Conservation (phyloP, 2,888 invertebrate genomes). For the Limnephilus rhombicus region DNA sequence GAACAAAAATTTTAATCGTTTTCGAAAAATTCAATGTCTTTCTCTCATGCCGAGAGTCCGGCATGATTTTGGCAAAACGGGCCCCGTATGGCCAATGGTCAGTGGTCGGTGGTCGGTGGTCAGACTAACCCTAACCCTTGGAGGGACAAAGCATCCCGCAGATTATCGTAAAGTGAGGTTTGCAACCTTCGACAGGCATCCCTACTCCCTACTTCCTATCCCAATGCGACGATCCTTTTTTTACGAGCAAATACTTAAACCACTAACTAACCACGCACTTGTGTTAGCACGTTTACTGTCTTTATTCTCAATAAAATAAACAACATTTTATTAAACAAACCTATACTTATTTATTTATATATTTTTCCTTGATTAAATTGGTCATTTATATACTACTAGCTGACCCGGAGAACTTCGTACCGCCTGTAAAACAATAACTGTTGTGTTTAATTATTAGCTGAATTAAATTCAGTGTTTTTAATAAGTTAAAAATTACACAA, state of each 20-base stretch:
- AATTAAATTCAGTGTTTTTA: too few relatives aligned
- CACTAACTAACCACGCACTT: not conserved
- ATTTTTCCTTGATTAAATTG: too few relatives aligned
- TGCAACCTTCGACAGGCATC: conserved; percentile 21
- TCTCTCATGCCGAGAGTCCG: not conserved
- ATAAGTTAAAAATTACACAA: too few relatives aligned
- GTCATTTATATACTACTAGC: too few relatives aligned
- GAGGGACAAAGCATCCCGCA: conserved; percentile 30
- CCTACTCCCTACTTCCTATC: not conserved
- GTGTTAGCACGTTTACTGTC: not conserved
- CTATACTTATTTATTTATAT: too few relatives aligned
- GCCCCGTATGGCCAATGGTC: conserved; percentile 2
- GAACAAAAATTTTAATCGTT: not conserved
- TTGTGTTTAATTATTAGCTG: too few relatives aligned
- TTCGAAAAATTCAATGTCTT: not conserved
- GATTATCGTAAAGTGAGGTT: conserved; percentile 49
- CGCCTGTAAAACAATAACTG: too few relatives aligned
- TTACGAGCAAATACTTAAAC: conserved; percentile 26
- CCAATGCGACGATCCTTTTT: not conserved
- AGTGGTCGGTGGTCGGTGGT: not conserved
- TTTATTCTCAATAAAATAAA: not conserved
- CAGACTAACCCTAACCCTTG: not conserved
- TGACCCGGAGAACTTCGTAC: too few relatives aligned
- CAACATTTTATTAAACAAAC: not conserved
- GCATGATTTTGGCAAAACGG: not conserved